Evolutionary conservation across 1,140 invertebrate genomes (phyloP).

Genomic region (Lordiphosa mommai): DNA sequence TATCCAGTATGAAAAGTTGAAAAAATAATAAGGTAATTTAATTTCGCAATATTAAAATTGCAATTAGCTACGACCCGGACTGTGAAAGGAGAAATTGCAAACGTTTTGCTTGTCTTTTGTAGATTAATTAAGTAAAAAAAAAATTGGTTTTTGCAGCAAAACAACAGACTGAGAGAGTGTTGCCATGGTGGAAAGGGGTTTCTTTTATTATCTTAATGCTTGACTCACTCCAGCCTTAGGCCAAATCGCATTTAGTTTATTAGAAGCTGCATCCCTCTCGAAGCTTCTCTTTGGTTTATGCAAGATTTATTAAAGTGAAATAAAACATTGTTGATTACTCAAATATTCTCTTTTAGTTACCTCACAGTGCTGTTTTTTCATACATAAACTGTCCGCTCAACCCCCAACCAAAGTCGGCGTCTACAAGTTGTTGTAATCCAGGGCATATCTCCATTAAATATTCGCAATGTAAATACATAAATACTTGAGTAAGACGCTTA

Average conservation of each 20-base stretch:
- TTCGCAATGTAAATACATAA: conserved; percentile 76
- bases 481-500: conserved; percentile 74
- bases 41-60: too few relatives aligned
- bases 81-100: conserved; percentile 44
- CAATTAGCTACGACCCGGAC: too few relatives aligned
- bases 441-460: conserved; percentile 72
- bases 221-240: conserved; percentile 64
- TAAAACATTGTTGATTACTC: conserved; percentile 61
- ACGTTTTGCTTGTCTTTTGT: conserved; percentile 60
- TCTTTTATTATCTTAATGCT: conserved; percentile 16
- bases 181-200: too few relatives aligned
- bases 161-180: not conserved
- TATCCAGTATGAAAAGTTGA: too few relatives aligned
- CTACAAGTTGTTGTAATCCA: conserved; percentile 64
- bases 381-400: conserved; percentile 16
- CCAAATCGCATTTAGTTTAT: conserved; percentile 51
- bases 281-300: conserved; percentile 35
- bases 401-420: not conserved
- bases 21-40: too few relatives aligned
- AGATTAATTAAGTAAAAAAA: conserved; percentile 79
- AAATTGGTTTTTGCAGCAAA: conserved; percentile 55
- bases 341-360: conserved; percentile 70
- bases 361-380: conserved; percentile 53
- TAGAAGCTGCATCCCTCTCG: conserved; percentile 21
- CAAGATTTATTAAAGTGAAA: conserved; percentile 70